Conservation (phyloP, 2,888 invertebrate genomes). For the Poecilus cupreus region DNA sequence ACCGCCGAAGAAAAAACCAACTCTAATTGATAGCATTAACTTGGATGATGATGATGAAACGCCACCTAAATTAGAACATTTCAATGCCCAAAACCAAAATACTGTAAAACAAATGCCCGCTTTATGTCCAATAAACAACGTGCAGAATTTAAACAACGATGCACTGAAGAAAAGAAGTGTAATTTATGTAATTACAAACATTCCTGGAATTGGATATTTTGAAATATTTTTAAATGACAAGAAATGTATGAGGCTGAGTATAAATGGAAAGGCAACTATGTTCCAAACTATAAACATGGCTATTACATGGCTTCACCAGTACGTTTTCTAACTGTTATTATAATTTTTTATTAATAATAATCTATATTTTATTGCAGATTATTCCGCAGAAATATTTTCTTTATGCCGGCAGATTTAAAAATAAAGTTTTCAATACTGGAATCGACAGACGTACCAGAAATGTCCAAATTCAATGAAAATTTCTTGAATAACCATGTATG, state of each 20-base stretch:
- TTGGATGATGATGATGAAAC: conserved; percentile 63
- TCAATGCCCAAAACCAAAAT: neutral
- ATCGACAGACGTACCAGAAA: conserved; percentile 62
- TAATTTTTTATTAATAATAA: neutral
- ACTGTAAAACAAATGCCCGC: conserved; percentile 47
- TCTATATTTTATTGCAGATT: conserved; percentile 61
- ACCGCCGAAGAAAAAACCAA: conserved; percentile 65
- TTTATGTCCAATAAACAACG: conserved; percentile 32
- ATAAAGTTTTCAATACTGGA: conserved; percentile 65
- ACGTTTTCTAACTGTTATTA: conserved; percentile 25
- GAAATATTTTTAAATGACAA: conserved; percentile 36
- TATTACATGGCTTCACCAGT: conserved; percentile 55
- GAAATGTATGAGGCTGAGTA: neutral
- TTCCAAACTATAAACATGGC: conserved; percentile 37
- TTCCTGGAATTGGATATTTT: conserved; percentile 61
- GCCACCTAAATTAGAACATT: neutral
- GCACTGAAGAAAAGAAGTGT: conserved; percentile 22
- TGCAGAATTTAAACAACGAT: conserved; percentile 15
- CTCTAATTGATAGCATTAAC: conserved; percentile 71
- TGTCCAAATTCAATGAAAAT: conserved; percentile 64
- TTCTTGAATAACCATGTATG: conserved; percentile 68
- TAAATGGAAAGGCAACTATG: conserved; percentile 44
- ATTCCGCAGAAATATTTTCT: conserved; percentile 65
- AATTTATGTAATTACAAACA: conserved; percentile 58
- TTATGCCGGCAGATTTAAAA: conserved; percentile 66